Evolutionary conservation across 2,797 vertebrate species (phyloP).

Genomic region (Poecilia picta): DNA sequence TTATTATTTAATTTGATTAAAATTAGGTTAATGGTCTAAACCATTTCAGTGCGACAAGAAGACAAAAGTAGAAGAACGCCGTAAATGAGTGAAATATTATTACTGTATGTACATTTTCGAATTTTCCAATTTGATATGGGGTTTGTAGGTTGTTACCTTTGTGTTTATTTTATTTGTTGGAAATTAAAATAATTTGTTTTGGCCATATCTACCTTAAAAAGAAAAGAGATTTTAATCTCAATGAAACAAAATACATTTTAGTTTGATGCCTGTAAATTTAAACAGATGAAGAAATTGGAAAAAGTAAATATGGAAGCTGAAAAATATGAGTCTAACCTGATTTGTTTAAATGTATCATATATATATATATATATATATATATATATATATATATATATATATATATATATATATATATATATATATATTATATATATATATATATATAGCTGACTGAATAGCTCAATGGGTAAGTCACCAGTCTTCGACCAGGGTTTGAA

Average conservation of each 20-base stretch:
- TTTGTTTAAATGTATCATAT: neutral
- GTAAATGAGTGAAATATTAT: neutral
- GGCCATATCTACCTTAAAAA: neutral
- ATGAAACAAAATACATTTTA: neutral
- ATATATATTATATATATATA: too few relatives aligned
- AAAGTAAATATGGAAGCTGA: neutral
- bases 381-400: too few relatives aligned
- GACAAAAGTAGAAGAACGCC: neutral
- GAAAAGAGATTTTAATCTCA: neutral
- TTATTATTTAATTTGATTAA: neutral
- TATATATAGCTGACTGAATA: too few relatives aligned
- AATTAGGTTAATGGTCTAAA: neutral
- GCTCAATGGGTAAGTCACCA: too few relatives aligned
- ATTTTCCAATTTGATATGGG: neutral
- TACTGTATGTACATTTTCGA: neutral
- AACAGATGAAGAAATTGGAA: neutral
- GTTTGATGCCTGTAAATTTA: neutral
- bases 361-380: too few relatives aligned
- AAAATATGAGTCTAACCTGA: neutral
- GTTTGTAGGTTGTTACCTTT: neutral
- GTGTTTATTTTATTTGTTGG: neutral
- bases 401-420: too few relatives aligned
- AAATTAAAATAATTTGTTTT: too few relatives aligned
- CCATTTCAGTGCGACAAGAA: neutral
- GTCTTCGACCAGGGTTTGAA: too few relatives aligned